A percentile compares a stretch with the other conserved stretches of the same genome.
Evolutionary conservation across 2,113 vertebrate species (phyloP).

Genomic region (Scatophagus argus): DNA sequence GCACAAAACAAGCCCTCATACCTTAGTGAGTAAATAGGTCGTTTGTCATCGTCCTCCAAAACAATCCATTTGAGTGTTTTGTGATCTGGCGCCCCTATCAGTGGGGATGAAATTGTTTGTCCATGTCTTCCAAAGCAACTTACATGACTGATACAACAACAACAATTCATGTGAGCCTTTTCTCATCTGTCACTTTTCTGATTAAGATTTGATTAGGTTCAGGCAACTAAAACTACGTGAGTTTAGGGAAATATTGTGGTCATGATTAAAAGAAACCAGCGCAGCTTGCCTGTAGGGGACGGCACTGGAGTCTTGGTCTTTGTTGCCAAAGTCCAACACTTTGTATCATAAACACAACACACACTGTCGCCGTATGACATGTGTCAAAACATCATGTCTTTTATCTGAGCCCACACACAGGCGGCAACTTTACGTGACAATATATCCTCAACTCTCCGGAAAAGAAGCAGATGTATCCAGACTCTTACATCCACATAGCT

Average conservation of each 20-base stretch:
- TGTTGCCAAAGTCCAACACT: background rate
- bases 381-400: background rate
- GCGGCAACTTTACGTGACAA: background rate
- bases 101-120: background rate
- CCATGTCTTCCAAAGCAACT: background rate
- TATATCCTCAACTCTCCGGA: background rate
- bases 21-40: background rate
- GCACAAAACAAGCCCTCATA: background rate
- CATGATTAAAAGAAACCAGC: slow-evolving; percentile 3
- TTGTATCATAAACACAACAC: slow-evolving; percentile 12
- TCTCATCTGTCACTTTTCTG: background rate
- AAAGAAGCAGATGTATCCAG: background rate
- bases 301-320: background rate
- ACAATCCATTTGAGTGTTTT: background rate
- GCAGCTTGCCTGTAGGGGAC: background rate
- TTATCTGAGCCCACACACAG: background rate
- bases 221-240: background rate
- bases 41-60: background rate
- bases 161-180: background rate
- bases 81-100: background rate
- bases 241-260: background rate
- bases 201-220: background rate
- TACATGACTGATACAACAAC: background rate
- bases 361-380: background rate
- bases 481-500: background rate